Evolutionary conservation across 1,140 invertebrate species (phyloP).

Genomic region (Formica exsecta): DNA sequence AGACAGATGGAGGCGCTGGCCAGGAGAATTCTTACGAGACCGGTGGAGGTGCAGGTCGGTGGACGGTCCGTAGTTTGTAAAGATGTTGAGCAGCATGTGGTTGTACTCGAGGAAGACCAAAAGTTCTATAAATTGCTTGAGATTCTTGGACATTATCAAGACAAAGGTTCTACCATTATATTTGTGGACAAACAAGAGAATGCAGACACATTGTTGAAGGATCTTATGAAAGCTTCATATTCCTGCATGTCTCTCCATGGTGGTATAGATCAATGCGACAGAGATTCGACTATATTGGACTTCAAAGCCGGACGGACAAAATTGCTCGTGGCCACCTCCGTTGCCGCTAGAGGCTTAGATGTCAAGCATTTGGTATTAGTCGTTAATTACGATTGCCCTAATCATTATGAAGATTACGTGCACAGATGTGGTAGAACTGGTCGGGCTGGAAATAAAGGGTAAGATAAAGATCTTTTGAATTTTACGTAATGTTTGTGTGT

Average conservation of each 20-base stretch:
- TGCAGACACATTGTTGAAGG: slow-evolving; percentile 97
- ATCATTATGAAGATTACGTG: slow-evolving; percentile 99
- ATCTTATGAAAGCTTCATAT: slow-evolving; percentile 98
- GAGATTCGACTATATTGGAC: slow-evolving; percentile 98
- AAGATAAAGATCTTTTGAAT: slow-evolving; percentile 50
- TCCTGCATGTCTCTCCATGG: slow-evolving; percentile 98
- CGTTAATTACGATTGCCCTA: slow-evolving; percentile 99
- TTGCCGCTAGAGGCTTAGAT: slow-evolving; percentile 98
- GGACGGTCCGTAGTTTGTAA: slow-evolving; percentile 99
- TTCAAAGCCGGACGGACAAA: slow-evolving; percentile 98
- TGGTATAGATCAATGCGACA: slow-evolving; percentile 99
- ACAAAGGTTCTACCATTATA: slow-evolving; percentile 97
- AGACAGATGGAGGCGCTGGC: slow-evolving; percentile 99
- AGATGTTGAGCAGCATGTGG: slow-evolving; percentile 98
- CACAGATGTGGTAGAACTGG: slow-evolving; percentile 98
- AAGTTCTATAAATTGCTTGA: slow-evolving; percentile 99
- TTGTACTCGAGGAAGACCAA: slow-evolving; percentile 97
- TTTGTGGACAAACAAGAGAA: slow-evolving; percentile 99
- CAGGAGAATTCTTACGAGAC: slow-evolving; percentile 96
- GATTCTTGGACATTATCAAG: slow-evolving; percentile 97
- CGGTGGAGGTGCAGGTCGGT: slow-evolving; percentile 99
- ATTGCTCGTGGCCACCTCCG: slow-evolving; percentile 96
- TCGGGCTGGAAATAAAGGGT: slow-evolving; percentile 98
- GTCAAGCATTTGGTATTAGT: slow-evolving; percentile 99
- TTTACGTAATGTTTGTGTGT: neutral